Conservation (phyloP, 2,888 invertebrate species). For the Sisyra terminalis region DNA sequence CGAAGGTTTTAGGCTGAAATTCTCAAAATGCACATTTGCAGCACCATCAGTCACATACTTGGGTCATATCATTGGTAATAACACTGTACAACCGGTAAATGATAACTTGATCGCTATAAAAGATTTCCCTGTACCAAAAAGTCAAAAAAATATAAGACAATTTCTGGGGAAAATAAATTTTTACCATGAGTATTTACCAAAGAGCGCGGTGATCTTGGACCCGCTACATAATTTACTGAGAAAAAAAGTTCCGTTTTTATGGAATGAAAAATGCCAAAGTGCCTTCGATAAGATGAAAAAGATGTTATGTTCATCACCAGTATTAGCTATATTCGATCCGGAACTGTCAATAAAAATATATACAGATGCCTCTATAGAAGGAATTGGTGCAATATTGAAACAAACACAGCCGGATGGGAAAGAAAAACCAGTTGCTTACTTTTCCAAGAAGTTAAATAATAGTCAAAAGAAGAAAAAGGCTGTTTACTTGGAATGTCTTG, state of each 20-base stretch:
- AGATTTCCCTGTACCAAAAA: neutral
- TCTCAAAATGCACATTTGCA: conserved; percentile 10
- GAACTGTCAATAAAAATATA: neutral
- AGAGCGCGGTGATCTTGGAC: neutral
- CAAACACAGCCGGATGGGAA: conserved; percentile 9
- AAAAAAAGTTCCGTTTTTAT: neutral
- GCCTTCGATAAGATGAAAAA: neutral
- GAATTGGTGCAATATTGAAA: conserved; percentile 14
- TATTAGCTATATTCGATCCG: neutral
- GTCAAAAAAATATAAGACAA: neutral
- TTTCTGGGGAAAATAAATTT: conserved; percentile 1
- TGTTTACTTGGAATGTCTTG: conserved; percentile 15
- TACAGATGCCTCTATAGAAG: neutral
- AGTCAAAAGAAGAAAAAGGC: conserved; percentile 14
- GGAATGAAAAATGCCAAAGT: neutral
- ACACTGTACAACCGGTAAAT: neutral
- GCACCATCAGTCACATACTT: conserved; percentile 2
- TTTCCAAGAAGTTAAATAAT: conserved; percentile 15
- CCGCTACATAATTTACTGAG: neutral
- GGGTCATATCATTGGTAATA: neutral
- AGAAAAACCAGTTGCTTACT: conserved; percentile 12
- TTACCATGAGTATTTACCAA: neutral
- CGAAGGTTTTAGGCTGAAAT: conserved; percentile 11
- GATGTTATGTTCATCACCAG: neutral
- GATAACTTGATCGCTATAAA: neutral